A percentile compares a stretch with the other conserved stretches of the same genome.
phyloP scores from a whole-genome alignment of 2,888 invertebrate genomes.

The Augiades crinisus region DNA sequence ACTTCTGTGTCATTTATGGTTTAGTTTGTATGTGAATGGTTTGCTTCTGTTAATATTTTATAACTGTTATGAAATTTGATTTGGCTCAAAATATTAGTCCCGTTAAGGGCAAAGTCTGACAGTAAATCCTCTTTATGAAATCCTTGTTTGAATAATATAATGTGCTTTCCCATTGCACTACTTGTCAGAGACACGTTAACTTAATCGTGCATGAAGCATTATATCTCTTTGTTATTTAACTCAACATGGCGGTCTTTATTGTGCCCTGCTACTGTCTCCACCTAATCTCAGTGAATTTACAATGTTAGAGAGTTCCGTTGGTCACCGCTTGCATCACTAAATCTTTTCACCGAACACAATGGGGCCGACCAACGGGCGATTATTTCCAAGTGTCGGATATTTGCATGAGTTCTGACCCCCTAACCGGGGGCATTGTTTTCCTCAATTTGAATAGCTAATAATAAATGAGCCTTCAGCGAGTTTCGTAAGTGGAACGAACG shows the following conservation, averaged over 20 bases:
- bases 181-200: neutral
- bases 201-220: constrained; percentile 6
- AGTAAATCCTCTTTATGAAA: constrained; percentile 8
- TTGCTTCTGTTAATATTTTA: too few relatives aligned
- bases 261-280: constrained; percentile 22
- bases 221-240: constrained; percentile 18
- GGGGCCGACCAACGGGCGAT: constrained; percentile 48
- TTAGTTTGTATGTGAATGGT: too few relatives aligned
- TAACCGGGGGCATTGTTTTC: constrained; percentile 68
- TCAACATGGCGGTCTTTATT: constrained; percentile 4
- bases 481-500: constrained; percentile 68
- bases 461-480: constrained; percentile 51
- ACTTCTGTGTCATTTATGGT: too few relatives aligned
- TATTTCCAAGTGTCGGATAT: constrained; percentile 60
- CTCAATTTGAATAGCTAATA: constrained; percentile 65
- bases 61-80: too few relatives aligned
- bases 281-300: constrained; percentile 23
- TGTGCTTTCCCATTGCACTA: constrained; percentile 1
- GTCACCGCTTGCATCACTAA: constrained; percentile 44
- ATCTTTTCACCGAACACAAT: constrained; percentile 60
- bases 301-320: constrained; percentile 31
- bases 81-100: too few relatives aligned
- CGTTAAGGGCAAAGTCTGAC: neutral
- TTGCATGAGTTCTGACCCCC: constrained; percentile 65
- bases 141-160: too few relatives aligned